Conservation (phyloP, 2,113 vertebrate genomes). For the Actenoides lindsayi region DNA sequence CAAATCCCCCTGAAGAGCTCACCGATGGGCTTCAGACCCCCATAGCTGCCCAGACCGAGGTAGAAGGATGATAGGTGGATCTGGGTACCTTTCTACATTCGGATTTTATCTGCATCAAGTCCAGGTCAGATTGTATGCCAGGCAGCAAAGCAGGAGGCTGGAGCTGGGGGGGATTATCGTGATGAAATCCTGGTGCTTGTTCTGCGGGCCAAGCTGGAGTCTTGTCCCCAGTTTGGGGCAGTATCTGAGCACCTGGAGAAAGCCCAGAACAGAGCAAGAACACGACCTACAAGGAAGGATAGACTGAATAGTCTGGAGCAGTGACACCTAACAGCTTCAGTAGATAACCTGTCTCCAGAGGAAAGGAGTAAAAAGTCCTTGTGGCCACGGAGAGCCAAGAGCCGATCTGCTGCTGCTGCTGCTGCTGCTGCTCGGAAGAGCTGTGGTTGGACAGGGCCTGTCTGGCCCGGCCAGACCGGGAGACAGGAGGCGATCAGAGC, state of each 20-base stretch:
- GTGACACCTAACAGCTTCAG: too few relatives aligned
- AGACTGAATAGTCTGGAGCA: fast-evolving
- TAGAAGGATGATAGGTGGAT: background rate
- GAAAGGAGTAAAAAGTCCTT: fast-evolving
- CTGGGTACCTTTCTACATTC: background rate
- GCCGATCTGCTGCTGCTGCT: background rate
- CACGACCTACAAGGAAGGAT: too few relatives aligned
- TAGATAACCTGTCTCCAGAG: fast-evolving
- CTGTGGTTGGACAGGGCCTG: background rate
- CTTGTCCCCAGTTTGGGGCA: background rate
- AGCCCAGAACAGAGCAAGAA: background rate
- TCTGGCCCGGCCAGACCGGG: background rate
- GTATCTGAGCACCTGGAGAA: background rate
- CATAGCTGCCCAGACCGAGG: fast-evolving
- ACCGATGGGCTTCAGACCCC: background rate
- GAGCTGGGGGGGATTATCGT: background rate
- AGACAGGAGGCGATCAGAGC: background rate
- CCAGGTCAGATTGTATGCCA: background rate
- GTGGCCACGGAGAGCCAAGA: background rate
- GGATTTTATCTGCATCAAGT: background rate
- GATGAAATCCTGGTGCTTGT: background rate
- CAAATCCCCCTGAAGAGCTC: background rate
- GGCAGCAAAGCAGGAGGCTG: background rate
- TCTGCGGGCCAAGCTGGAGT: background rate
- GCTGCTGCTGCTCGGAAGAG: background rate